Evolutionary conservation across 1,140 invertebrate species (phyloP).

Genomic region (Galleria mellonella): DNA sequence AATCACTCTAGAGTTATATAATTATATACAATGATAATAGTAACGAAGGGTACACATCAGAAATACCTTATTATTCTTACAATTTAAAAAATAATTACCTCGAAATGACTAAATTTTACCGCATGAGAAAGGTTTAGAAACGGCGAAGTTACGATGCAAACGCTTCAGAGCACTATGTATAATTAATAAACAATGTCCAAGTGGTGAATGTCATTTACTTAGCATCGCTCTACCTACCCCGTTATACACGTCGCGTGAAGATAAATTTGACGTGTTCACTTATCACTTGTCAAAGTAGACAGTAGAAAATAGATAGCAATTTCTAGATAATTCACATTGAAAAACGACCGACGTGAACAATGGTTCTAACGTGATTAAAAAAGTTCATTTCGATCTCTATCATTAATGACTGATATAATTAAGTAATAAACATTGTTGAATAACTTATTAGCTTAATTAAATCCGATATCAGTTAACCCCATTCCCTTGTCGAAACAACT

Average conservation of each 20-base stretch:
- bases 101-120: conserved; percentile 9
- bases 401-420: too few species aligned
- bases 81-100: conserved; percentile 16
- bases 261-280: not conserved
- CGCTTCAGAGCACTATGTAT: conserved; percentile 23
- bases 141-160: conserved; percentile 12
- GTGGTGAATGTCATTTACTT: conserved; percentile 30
- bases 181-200: conserved; percentile 48
- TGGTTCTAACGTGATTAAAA: conserved; percentile 23
- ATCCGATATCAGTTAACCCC: too few species aligned
- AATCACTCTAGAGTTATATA: conserved; percentile 60
- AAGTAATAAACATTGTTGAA: not conserved
- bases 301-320: conserved; percentile 11
- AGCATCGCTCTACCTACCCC: not conserved
- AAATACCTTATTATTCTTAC: conserved; percentile 27
- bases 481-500: too few species aligned
- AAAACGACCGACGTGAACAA: conserved; percentile 24
- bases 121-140: conserved; percentile 11
- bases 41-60: conserved; percentile 48
- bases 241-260: too few species aligned
- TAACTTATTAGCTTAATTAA: too few species aligned
- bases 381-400: too few species aligned
- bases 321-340: conserved; percentile 10
- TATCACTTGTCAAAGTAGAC: conserved; percentile 3
- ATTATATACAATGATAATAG: conserved; percentile 50